These are phyloP conservation scores for Platichthys flesus DNA, from an alignment of 2,113 vertebrate species.

Conservation along the genomic window DNA sequence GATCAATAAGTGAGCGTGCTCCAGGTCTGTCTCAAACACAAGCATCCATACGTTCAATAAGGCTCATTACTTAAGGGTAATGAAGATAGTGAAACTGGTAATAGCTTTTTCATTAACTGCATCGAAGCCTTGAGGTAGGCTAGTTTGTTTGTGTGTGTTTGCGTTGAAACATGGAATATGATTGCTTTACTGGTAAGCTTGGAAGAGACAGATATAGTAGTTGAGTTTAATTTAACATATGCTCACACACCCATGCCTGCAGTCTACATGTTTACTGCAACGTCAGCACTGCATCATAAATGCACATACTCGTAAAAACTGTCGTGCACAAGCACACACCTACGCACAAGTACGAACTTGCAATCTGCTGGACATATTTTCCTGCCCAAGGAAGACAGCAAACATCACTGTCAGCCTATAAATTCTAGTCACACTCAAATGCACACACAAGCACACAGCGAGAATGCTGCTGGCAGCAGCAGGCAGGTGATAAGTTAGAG, in stretches of 20 bases:
- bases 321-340: slow-evolving; percentile 29
- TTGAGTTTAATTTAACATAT: background rate
- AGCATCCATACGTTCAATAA: background rate
- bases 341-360: background rate
- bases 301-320: slow-evolving; percentile 11
- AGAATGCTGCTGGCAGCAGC: slow-evolving; percentile 38
- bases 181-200: background rate
- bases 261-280: slow-evolving; percentile 24
- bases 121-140: background rate
- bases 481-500: slow-evolving; percentile 40
- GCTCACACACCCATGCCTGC: background rate
- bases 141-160: background rate
- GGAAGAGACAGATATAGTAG: background rate
- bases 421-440: slow-evolving; percentile 35
- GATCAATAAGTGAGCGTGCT: slow-evolving; percentile 30
- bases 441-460: slow-evolving; percentile 14
- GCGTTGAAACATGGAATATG: background rate
- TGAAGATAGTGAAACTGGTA: background rate
- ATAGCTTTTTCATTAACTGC: slow-evolving; percentile 39
- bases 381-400: slow-evolving; percentile 24
- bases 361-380: slow-evolving; percentile 39
- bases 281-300: slow-evolving; percentile 18
- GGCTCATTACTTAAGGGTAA: slow-evolving; percentile 18
- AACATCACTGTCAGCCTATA: slow-evolving; percentile 42
- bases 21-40: background rate